Conservation (phyloP, 2,797 vertebrate species). For the Sebastolobus altivelis region DNA sequence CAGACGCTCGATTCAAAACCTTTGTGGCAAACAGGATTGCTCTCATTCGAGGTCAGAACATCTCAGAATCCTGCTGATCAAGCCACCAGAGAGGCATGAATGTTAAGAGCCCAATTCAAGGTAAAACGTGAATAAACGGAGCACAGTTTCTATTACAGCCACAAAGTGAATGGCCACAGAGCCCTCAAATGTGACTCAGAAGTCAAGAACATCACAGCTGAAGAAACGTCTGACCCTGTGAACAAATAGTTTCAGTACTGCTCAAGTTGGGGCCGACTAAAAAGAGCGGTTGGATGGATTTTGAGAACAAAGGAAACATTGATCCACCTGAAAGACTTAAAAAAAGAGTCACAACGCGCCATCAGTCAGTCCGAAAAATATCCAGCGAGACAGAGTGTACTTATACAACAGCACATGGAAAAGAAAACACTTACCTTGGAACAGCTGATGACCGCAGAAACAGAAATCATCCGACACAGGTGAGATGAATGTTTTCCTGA, state of each 20-base stretch:
- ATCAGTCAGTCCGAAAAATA: not conserved
- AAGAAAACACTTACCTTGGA: constrained; percentile 17
- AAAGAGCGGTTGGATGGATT: not conserved
- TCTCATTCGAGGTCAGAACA: not conserved
- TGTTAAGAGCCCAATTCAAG: not conserved
- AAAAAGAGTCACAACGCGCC: not conserved
- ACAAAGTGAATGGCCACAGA: not conserved
- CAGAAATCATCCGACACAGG: not conserved
- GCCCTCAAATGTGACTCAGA: not conserved
- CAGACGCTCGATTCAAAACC: not conserved
- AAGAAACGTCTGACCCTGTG: not conserved
- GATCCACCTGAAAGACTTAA: constrained; percentile 11
- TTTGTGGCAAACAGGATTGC: not conserved
- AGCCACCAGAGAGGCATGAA: not conserved
- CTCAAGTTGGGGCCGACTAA: not conserved
- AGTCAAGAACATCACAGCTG: constrained; percentile 12
- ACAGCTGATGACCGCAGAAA: constrained; percentile 6
- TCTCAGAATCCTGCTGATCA: not conserved
- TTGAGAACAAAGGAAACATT: constrained; percentile 1
- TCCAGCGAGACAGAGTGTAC: constrained; percentile 6
- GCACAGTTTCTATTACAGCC: not conserved
- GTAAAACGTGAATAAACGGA: not conserved
- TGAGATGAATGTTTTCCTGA: not conserved
- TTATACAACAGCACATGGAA: constrained; percentile 11
- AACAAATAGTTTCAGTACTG: not conserved